Percentiles rank a stretch among this genome's conserved stretches.
Conservation (phyloP, 2,797 vertebrate species). For the Tapera naevia region DNA sequence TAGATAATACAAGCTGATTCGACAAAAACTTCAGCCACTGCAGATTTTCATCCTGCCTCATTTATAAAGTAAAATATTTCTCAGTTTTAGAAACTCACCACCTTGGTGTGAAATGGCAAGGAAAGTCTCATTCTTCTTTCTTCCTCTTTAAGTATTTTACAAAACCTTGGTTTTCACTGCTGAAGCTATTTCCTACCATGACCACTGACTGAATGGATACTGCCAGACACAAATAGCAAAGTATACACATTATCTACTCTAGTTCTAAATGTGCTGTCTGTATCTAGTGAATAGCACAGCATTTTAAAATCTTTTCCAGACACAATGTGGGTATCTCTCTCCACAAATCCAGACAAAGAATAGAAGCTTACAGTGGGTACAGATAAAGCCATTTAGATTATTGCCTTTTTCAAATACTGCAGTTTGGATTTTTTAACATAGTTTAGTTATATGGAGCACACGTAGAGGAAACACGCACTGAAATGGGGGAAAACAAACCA, state of each 20-base stretch:
- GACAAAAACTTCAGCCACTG: background rate
- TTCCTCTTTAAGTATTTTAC: background rate
- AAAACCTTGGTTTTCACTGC: background rate
- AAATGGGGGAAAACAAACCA: background rate
- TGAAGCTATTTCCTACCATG: background rate
- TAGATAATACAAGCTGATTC: background rate
- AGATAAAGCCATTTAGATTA: constrained; percentile 33
- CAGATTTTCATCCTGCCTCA: background rate
- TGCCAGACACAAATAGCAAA: background rate
- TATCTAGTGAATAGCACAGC: background rate
- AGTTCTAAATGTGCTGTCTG: background rate
- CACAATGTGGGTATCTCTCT: background rate
- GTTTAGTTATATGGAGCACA: background rate
- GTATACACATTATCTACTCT: background rate
- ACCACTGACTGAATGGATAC: background rate
- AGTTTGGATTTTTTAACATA: background rate
- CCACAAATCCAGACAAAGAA: background rate
- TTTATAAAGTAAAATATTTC: background rate
- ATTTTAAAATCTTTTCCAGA: constrained; percentile 18
- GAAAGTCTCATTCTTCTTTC: background rate
- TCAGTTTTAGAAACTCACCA: background rate
- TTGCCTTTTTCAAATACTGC: background rate
- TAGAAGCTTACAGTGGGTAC: background rate
- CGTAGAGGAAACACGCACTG: background rate
- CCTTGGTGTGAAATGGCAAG: background rate